Conservation (phyloP, 2,797 vertebrate species). For the Austrolebias charrua region DNA sequence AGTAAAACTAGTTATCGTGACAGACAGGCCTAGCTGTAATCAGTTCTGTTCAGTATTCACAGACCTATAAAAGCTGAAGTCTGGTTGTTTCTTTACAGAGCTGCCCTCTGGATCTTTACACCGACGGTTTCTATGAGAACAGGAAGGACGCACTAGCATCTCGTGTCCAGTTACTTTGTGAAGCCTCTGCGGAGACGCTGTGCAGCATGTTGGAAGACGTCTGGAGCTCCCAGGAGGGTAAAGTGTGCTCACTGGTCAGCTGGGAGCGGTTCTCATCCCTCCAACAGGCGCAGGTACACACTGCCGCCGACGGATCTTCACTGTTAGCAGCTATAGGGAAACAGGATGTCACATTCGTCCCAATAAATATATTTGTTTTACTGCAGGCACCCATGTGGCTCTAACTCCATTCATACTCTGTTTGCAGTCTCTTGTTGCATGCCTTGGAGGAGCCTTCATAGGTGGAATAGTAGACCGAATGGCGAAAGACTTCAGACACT, state of each 20-base stretch:
- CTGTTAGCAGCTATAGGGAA: background rate
- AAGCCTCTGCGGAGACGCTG: constrained; percentile 79
- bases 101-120: constrained; percentile 89
- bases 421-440: constrained; percentile 86
- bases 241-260: constrained; percentile 81
- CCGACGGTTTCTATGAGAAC: constrained; percentile 90
- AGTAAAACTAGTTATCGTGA: too few relatives aligned
- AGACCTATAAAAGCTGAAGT: background rate
- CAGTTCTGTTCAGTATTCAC: background rate
- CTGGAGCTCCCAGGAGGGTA: constrained; percentile 82
- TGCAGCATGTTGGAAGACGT: constrained; percentile 76
- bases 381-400: background rate
- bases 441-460: constrained; percentile 87
- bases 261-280: constrained; percentile 90
- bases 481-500: constrained; percentile 88
- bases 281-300: constrained; percentile 77
- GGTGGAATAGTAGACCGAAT: constrained; percentile 85
- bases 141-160: constrained; percentile 80
- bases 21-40: too few relatives aligned
- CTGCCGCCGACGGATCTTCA: background rate
- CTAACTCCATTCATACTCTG: background rate
- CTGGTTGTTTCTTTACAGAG: constrained; percentile 71
- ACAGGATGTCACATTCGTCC: background rate
- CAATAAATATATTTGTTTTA: background rate
- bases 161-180: constrained; percentile 78